Conservation (phyloP, 2,888 invertebrate genomes). For the Tanaodytes sp. region DNA sequence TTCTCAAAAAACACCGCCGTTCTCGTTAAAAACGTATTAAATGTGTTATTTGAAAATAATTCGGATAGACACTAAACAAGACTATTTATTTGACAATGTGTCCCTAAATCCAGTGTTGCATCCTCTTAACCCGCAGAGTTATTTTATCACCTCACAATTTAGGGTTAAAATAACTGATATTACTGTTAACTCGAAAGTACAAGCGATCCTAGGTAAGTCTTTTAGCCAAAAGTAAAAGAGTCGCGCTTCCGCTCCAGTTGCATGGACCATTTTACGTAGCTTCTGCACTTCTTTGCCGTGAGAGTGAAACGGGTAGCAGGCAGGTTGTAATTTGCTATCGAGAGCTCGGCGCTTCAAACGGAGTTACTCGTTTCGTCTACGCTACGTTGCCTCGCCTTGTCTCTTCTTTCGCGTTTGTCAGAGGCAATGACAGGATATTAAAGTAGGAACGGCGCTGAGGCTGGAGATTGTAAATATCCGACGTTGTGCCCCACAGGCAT, state of each 20-base stretch:
- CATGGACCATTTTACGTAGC: constrained; percentile 10
- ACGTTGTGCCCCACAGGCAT: neutral
- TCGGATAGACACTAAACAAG: too few relatives aligned
- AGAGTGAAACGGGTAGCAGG: neutral
- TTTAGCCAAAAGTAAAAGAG: too few relatives aligned
- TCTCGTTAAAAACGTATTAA: too few relatives aligned
- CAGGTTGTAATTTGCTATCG: constrained; percentile 28
- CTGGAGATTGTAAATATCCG: constrained; percentile 19
- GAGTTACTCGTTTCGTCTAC: constrained; percentile 24
- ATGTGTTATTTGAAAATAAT: too few relatives aligned
- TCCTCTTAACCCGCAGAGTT: too few relatives aligned
- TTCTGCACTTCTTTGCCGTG: constrained; percentile 11
- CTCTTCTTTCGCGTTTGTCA: constrained; percentile 62
- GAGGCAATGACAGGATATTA: constrained; percentile 69
- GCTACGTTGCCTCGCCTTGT: constrained; percentile 16
- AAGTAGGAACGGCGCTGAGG: constrained; percentile 62
- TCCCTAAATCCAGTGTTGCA: too few relatives aligned
- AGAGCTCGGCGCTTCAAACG: constrained; percentile 24
- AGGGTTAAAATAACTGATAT: too few relatives aligned
- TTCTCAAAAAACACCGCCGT: too few relatives aligned
- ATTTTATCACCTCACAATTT: too few relatives aligned
- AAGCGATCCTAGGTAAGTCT: too few relatives aligned
- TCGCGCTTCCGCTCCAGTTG: constrained; percentile 14
- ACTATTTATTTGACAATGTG: too few relatives aligned
- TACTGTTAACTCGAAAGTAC: too few relatives aligned